Conservation (phyloP, 1,140 invertebrate genomes). For the Acyrthosiphon pisum region DNA sequence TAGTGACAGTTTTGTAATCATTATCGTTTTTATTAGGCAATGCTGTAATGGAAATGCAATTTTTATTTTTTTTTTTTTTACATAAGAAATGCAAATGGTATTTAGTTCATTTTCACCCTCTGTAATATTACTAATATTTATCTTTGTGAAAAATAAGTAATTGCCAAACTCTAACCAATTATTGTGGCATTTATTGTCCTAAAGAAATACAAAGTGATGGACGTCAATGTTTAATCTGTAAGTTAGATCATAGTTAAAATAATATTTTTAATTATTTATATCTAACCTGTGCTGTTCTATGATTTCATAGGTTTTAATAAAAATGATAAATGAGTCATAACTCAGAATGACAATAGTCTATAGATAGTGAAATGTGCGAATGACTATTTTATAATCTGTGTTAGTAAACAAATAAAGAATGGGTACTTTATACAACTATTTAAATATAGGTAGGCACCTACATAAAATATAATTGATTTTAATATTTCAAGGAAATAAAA, state of each 20-base stretch:
- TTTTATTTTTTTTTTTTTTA: background rate
- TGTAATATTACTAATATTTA: background rate
- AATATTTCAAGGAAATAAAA: background rate
- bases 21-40: background rate
- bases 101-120: background rate
- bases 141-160: background rate
- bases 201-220: background rate
- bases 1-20: background rate
- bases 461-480: background rate
- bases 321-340: constrained; percentile 7
- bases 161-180: background rate
- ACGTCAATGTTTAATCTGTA: constrained; percentile 18
- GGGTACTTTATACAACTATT: background rate
- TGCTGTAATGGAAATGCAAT: too few relatives aligned
- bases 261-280: background rate
- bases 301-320: background rate
- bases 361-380: too few relatives aligned
- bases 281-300: background rate
- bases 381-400: background rate
- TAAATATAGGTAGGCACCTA: background rate
- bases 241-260: background rate
- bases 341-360: background rate
- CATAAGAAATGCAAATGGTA: background rate
- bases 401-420: background rate
- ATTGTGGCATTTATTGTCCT: background rate